Percentiles rank a stretch among this genome's conserved stretches.
These are phyloP conservation scores for Lutjanus argentimaculatus DNA, from an alignment of 2,797 vertebrate genomes.

Conservation along the genomic window DNA sequence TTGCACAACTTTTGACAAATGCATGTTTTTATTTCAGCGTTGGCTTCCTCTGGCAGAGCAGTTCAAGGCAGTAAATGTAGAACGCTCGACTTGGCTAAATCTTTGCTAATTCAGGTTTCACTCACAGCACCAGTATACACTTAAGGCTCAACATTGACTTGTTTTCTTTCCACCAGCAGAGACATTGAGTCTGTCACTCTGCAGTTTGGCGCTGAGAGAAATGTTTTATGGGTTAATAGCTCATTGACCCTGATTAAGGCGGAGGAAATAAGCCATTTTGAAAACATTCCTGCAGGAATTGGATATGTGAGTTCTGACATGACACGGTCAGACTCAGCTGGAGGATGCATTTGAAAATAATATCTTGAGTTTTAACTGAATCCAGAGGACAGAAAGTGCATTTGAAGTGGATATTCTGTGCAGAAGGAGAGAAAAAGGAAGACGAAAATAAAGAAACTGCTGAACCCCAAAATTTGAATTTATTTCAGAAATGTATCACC, in stretches of 20 bases:
- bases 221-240: constrained; percentile 42
- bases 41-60: no score
- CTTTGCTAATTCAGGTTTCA: no score
- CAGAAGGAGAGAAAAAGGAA: not conserved
- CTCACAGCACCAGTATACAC: no score
- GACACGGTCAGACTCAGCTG: not conserved
- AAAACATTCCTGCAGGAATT: constrained; percentile 38
- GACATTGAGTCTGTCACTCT: not conserved
- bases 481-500: not conserved
- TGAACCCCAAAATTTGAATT: not conserved
- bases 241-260: constrained; percentile 19
- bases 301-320: constrained; percentile 14
- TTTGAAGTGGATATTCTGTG: not conserved
- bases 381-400: not conserved
- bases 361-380: not conserved
- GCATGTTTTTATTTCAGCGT: no score
- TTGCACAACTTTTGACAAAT: no score
- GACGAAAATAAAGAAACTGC: not conserved
- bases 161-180: no score
- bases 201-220: not conserved
- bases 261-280: not conserved
- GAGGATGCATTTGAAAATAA: constrained; percentile 7
- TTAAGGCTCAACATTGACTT: no score
- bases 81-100: no score
- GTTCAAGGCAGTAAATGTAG: no score